Evolutionary conservation across 2,888 invertebrate species (phyloP).

Genomic region (Neoascia interrupta): DNA sequence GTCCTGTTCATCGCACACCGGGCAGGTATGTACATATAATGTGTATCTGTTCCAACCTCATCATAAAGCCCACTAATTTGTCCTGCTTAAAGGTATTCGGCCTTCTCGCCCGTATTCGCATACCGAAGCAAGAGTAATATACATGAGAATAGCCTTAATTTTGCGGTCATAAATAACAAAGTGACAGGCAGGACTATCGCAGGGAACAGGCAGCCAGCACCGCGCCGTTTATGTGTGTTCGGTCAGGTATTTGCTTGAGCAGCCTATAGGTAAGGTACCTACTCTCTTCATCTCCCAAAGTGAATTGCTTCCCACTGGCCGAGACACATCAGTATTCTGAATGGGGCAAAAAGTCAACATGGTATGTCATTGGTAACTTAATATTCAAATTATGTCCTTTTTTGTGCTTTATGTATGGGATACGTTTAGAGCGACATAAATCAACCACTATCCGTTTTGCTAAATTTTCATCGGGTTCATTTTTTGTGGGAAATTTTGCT

Average conservation of each 20-base stretch:
- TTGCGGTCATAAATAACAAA: constrained; percentile 69
- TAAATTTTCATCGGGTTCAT: constrained; percentile 35
- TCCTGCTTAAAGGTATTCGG: constrained; percentile 64
- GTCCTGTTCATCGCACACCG: constrained; percentile 36
- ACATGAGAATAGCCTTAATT: constrained; percentile 69
- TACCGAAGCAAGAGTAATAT: constrained; percentile 57
- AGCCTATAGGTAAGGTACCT: too few relatives aligned
- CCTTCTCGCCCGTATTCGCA: not conserved
- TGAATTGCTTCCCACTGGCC: too few relatives aligned
- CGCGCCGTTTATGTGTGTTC: constrained; percentile 26
- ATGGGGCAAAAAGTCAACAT: constrained; percentile 65
- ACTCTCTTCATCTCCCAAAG: too few relatives aligned
- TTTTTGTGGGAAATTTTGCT: constrained; percentile 5
- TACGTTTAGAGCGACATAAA: constrained; percentile 64
- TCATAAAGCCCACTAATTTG: constrained; percentile 70
- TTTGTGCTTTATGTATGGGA: constrained; percentile 50
- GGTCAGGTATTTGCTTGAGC: constrained; percentile 33
- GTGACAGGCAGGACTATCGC: constrained; percentile 67
- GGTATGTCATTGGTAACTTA: constrained; percentile 69
- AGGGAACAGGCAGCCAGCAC: constrained; percentile 35
- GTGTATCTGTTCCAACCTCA: constrained; percentile 44
- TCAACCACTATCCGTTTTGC: constrained; percentile 61
- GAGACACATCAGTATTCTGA: constrained; percentile 62
- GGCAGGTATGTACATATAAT: constrained; percentile 2
- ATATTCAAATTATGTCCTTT: constrained; percentile 69